Conservation (phyloP, 2,888 invertebrate species). For the Tinea trinotella region DNA sequence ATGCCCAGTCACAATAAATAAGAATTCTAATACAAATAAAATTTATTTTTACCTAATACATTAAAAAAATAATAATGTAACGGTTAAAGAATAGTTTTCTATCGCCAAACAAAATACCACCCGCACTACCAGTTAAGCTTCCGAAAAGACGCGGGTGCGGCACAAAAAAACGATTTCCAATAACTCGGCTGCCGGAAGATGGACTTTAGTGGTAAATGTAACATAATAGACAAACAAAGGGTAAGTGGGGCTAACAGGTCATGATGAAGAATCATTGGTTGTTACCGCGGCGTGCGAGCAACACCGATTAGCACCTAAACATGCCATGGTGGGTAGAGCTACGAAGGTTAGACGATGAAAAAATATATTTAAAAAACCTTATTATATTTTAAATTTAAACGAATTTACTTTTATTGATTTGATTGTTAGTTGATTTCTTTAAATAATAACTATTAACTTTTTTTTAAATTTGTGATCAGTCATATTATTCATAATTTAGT, state of each 20-base stretch:
- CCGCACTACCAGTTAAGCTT: neutral
- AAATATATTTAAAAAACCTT: neutral
- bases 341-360: neutral
- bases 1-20: no score
- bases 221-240: slow-evolving; percentile 52
- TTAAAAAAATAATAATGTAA: no score
- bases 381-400: no score
- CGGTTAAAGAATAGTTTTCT: no score
- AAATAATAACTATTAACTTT: no score
- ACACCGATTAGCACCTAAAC: slow-evolving; percentile 38
- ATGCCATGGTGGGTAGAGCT: neutral
- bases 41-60: no score
- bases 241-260: slow-evolving; percentile 54
- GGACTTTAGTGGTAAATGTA: slow-evolving; percentile 58
- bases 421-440: no score
- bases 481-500: no score
- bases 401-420: no score
- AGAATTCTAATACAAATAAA: no score
- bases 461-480: no score
- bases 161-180: slow-evolving; percentile 55
- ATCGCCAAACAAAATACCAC: no score
- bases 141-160: slow-evolving; percentile 32
- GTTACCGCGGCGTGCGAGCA: slow-evolving; percentile 29
- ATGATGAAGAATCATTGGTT: slow-evolving; percentile 33
- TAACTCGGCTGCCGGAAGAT: slow-evolving; percentile 52